Base-by-base conservation (phyloP, 2,888 invertebrate species). In the Mythimna impura region DNA sequence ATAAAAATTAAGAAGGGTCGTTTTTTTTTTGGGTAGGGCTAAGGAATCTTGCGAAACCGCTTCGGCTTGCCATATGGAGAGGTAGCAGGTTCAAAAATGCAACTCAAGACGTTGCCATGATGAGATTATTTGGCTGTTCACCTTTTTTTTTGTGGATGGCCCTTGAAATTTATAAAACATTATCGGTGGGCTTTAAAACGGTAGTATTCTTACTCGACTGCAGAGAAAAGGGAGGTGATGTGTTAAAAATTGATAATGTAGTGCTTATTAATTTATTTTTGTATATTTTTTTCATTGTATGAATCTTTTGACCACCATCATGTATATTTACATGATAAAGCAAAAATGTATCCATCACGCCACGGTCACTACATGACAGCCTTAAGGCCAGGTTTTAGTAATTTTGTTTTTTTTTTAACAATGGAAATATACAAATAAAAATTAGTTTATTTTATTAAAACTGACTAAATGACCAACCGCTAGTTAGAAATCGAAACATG, bases 31-130 rank as follows among this genome's bases (percentile, higher is more conserved):
- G 8, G 12, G 52, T 30, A n/a, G 8, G n/a, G 54, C 43, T 43
- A 71, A 54, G 58, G 55, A 57, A 71, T 79, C 65, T 81, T 55
- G 77, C 43, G 6, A 64, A 64, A 76, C 81, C 2, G 36, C 77
- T 76, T 71, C 25, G 14, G 9, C 58, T 22, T 55, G 54, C 55
- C 70, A 76, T 81, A 55, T 68, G 63, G 25, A 17, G 55, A 75
- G 30, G 25, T 6, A 55, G 20, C 40, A 61, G 34, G 57, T 57
- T 73, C 40, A 30, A n/a, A 52, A 62, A 57, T 47, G 47, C 20
- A 47, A 9, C 1, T 63, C n/a, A 58, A 78, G 40, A 78, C 36
- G 71, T 36, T 63, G 34, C 25, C n/a, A 63, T 25, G 43, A 43
- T 43, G 20, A 22, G 50, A 40, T 17, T 12, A 25, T 8, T 0